These are phyloP conservation scores for Microctonus brassicae DNA, from an alignment of 2,888 invertebrate genomes.

Conservation along the genomic window DNA sequence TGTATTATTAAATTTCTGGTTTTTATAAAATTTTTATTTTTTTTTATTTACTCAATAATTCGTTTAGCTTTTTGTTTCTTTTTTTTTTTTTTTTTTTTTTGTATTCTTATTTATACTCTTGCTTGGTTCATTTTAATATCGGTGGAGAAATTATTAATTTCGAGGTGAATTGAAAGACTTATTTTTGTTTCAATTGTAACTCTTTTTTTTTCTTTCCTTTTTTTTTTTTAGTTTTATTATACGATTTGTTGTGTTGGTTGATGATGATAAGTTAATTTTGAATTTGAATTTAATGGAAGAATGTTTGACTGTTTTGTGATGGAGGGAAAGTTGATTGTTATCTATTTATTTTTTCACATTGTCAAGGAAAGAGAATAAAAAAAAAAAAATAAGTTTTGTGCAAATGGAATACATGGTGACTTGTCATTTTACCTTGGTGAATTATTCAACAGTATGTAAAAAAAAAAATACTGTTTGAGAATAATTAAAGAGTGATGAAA, in stretches of 20 bases:
- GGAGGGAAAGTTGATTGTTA: background rate
- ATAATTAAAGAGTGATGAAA: background rate
- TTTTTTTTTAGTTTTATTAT: background rate
- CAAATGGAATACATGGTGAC: slow-evolving; percentile 10
- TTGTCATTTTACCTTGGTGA: background rate
- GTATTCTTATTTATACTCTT: background rate
- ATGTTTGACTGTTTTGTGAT: background rate
- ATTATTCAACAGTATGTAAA: slow-evolving; percentile 4
- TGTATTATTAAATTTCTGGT: slow-evolving; percentile 22
- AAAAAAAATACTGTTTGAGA: background rate
- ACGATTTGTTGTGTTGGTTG: background rate
- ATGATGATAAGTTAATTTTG: background rate
- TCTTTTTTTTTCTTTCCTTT: too few relatives aligned
- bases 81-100: background rate
- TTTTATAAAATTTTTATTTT: background rate
- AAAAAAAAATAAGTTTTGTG: slow-evolving; percentile 10
- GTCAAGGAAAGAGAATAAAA: too few relatives aligned
- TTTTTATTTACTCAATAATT: too few relatives aligned
- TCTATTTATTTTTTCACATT: background rate
- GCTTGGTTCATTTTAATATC: too few relatives aligned
- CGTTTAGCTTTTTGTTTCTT: too few relatives aligned
- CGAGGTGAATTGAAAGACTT: too few relatives aligned
- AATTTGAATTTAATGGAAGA: background rate
- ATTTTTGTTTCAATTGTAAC: too few relatives aligned
- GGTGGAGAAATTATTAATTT: too few relatives aligned